A percentile compares a stretch with the other conserved stretches of the same genome.
Conservation (phyloP, 2,888 invertebrate species). For the Saturnia japonica region DNA sequence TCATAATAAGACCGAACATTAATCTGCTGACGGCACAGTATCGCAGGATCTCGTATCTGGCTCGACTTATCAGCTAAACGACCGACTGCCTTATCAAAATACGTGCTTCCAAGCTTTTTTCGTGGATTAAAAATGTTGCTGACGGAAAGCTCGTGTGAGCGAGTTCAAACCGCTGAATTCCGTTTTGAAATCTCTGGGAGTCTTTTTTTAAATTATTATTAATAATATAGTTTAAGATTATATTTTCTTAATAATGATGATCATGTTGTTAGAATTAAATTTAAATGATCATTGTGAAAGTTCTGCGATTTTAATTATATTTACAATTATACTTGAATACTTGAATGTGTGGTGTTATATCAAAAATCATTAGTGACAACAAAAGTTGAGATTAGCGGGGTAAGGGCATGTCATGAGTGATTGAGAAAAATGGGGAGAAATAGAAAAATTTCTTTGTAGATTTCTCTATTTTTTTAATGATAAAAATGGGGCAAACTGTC, state of each 20-base stretch:
- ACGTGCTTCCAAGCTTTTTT: conserved; percentile 34
- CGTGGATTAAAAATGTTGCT: conserved; percentile 24
- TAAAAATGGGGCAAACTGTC: too few relatives aligned
- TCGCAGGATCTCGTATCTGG: conserved; percentile 38
- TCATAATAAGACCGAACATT: conserved; percentile 25
- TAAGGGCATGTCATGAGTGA: too few relatives aligned
- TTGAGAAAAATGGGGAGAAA: too few relatives aligned
- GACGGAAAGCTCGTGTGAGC: conserved; percentile 16
- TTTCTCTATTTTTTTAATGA: too few relatives aligned
- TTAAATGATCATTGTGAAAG: too few relatives aligned
- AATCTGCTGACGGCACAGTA: conserved; percentile 36
- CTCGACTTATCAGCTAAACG: conserved; percentile 40
- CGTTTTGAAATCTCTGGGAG: conserved; percentile 7
- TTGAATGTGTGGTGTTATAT: too few relatives aligned
- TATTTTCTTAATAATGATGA: not conserved
- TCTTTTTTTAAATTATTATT: not conserved
- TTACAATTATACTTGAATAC: too few relatives aligned
- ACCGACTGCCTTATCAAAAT: conserved; percentile 39
- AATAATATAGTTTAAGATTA: conserved; percentile 2
- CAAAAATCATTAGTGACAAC: too few relatives aligned
- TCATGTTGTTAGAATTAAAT: not conserved
- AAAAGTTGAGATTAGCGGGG: too few relatives aligned
- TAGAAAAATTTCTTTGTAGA: too few relatives aligned
- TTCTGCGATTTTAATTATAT: too few relatives aligned
- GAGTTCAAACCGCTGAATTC: conserved; percentile 13